These are phyloP conservation scores for Coelopa pilipes DNA, from an alignment of 2,888 invertebrate species.

Conservation along the genomic window DNA sequence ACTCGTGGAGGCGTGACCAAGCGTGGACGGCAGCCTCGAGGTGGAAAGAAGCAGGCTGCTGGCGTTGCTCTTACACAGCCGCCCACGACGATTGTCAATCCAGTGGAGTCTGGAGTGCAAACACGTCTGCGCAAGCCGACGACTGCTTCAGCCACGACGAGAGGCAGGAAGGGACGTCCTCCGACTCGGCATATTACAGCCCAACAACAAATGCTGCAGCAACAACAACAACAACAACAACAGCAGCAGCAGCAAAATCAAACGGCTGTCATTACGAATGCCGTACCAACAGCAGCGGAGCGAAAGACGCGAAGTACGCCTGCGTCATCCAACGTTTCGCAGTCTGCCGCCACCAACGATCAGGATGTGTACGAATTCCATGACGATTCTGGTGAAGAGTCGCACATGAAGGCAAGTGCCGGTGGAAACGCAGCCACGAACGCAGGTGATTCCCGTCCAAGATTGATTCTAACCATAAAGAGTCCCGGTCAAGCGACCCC, in stretches of 20 bases:
- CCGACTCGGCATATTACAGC: slow-evolving; percentile 61
- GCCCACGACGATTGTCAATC: slow-evolving; percentile 32
- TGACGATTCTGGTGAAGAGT: slow-evolving; percentile 88
- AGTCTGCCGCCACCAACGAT: slow-evolving; percentile 42
- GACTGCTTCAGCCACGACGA: slow-evolving; percentile 52
- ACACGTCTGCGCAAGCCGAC: slow-evolving; percentile 69
- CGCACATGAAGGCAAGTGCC: slow-evolving; percentile 42
- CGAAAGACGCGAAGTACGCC: slow-evolving; percentile 61
- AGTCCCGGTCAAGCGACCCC: slow-evolving; percentile 68
- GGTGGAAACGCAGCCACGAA: neutral
- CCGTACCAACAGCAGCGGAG: slow-evolving; percentile 54
- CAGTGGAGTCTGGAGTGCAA: slow-evolving; percentile 68
- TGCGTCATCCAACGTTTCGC: slow-evolving; percentile 45
- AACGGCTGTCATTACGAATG: slow-evolving; percentile 26
- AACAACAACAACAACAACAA: slow-evolving; percentile 37
- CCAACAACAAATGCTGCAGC: slow-evolving; percentile 49
- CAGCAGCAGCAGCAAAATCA: slow-evolving; percentile 39
- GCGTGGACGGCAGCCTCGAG: slow-evolving; percentile 61
- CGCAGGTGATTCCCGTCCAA: slow-evolving; percentile 70
- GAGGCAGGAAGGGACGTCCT: slow-evolving; percentile 68
- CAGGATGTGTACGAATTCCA: slow-evolving; percentile 91
- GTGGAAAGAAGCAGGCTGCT: slow-evolving; percentile 56
- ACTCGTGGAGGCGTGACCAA: slow-evolving; percentile 53
- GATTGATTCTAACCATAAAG: slow-evolving; percentile 85
- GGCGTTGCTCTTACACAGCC: slow-evolving; percentile 46